Percentiles rank a stretch among this genome's conserved stretches.
Evolutionary conservation across 1,140 invertebrate species (phyloP).

Genomic region (Trissolcus basalis): DNA sequence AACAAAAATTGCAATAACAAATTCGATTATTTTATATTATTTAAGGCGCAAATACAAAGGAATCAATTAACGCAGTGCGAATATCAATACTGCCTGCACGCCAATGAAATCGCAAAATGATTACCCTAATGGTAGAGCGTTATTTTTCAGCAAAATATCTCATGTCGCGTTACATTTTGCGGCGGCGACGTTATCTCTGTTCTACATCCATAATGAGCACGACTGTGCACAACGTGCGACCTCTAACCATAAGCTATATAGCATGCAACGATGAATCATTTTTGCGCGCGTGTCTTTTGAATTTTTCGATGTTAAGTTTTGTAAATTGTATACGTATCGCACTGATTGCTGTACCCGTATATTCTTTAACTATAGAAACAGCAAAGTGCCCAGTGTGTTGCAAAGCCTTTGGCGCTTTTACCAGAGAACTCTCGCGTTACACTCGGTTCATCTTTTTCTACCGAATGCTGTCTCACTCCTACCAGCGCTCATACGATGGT

Average conservation of each 20-base stretch:
- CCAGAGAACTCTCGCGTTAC: slow-evolving; percentile 54
- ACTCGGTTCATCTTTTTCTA: slow-evolving; percentile 25
- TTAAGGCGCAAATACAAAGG: no score
- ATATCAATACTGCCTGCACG: no score
- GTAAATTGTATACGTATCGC: slow-evolving; percentile 22
- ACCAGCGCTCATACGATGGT: slow-evolving; percentile 18
- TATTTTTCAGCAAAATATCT: slow-evolving; percentile 10
- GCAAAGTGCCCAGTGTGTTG: slow-evolving; percentile 16
- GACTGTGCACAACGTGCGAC: slow-evolving; percentile 11
- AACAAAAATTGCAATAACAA: no score
- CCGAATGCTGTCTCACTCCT: neutral
- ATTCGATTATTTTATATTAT: no score
- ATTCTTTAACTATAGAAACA: slow-evolving; percentile 16
- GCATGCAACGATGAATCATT: slow-evolving; percentile 38
- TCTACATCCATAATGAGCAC: slow-evolving; percentile 35
- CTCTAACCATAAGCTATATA: slow-evolving; percentile 16
- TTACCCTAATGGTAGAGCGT: slow-evolving; percentile 2
- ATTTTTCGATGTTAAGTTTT: slow-evolving; percentile 41
- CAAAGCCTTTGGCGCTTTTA: slow-evolving; percentile 53
- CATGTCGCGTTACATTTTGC: slow-evolving; percentile 8
- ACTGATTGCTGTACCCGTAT: slow-evolving; percentile 18
- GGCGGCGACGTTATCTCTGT: slow-evolving; percentile 24
- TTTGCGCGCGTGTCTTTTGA: slow-evolving; percentile 40
- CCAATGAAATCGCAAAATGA: slow-evolving; percentile 5
- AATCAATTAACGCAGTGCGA: no score